Evolutionary conservation across 2,797 vertebrate genomes (phyloP).

Genomic region (Discoglossus pictus): DNA sequence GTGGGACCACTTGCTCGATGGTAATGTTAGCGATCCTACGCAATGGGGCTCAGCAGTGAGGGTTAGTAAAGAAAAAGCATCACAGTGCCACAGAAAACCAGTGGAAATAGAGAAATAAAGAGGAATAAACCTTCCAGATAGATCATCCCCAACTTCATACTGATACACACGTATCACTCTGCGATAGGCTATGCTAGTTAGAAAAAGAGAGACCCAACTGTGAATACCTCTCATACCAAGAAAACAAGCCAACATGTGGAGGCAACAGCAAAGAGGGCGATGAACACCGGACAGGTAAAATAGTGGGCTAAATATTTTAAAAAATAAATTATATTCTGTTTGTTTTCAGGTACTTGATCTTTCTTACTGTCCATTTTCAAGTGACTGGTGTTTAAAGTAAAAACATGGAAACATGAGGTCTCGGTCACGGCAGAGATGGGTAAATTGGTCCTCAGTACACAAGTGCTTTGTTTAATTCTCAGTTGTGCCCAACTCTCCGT

Average conservation of each 20-base stretch:
- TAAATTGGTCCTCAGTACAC: no score
- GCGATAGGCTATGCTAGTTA: slow-evolving; percentile 94
- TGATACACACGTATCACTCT: slow-evolving; percentile 97
- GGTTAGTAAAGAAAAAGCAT: slow-evolving; percentile 79
- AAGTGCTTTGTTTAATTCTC: no score
- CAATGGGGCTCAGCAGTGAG: slow-evolving; percentile 63
- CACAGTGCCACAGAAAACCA: slow-evolving; percentile 65
- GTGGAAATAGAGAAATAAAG: slow-evolving; percentile 71
- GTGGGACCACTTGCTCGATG: no score
- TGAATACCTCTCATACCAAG: slow-evolving; percentile 61
- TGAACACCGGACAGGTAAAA: slow-evolving; percentile 1
- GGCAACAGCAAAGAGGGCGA: slow-evolving; percentile 27
- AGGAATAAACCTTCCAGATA: slow-evolving; percentile 92
- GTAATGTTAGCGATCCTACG: background rate
- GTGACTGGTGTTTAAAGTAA: no score
- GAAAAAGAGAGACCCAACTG: slow-evolving; percentile 77
- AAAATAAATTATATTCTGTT: no score
- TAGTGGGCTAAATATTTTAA: no score
- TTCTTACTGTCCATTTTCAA: no score
- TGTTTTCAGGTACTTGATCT: no score
- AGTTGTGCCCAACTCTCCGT: no score
- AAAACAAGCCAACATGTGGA: slow-evolving; percentile 32
- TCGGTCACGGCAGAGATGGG: no score
- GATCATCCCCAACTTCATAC: slow-evolving; percentile 98
- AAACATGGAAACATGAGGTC: no score